Base-by-base conservation (phyloP, 2,113 vertebrate species). In the Oreochromis spilurus region DNA sequence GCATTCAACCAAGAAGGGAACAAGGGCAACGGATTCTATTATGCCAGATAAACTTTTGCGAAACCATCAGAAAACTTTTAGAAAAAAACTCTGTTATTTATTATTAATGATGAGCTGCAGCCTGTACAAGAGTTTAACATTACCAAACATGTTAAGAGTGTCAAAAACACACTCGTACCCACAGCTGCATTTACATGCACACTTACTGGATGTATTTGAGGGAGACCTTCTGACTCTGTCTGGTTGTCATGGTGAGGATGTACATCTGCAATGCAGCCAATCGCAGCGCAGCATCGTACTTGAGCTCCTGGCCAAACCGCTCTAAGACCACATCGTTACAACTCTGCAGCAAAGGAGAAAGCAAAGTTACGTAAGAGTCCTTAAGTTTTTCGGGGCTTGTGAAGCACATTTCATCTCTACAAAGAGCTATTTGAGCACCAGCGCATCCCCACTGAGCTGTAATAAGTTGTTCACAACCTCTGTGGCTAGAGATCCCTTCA, bases 171-270 rank as follows among this genome's bases (percentile, higher is more conserved):
- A 17, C 54, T 72, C 21, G 5, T 16, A 72, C 7, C 14, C 17
- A 77, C 16, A 43, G 4, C 43, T 43, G 50, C 11, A 16, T 17
- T 17, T n/a, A 10, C 24, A 29, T 4, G 3, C 19, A 40, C 19
- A 98, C 98, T 98, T 96, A 99, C 98, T 99, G 98, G 89, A 99
- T 99, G 84, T 98, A 99, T 89, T 99, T 99, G 65, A 99, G 97
- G 0, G 98, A 99, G 89, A 99, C 98, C 95, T 99, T 99, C 96
- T 99, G 98, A 9, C 97, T 98, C 91, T 98, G 98, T 90, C 97
- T 97, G 82, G 97, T 98, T 70, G 97, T 98, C 89, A 99, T 97
- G 50, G 97, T 98, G 88, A 98, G 97, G 92, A 99, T 98, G 91
- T 99, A 99, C 98, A 99, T 99, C 93, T 99, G 98, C 91, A 99